A percentile compares a stretch with the other conserved stretches of the same genome.
Conservation (phyloP, 1,140 invertebrate genomes). For the Chlorops oryzae region DNA sequence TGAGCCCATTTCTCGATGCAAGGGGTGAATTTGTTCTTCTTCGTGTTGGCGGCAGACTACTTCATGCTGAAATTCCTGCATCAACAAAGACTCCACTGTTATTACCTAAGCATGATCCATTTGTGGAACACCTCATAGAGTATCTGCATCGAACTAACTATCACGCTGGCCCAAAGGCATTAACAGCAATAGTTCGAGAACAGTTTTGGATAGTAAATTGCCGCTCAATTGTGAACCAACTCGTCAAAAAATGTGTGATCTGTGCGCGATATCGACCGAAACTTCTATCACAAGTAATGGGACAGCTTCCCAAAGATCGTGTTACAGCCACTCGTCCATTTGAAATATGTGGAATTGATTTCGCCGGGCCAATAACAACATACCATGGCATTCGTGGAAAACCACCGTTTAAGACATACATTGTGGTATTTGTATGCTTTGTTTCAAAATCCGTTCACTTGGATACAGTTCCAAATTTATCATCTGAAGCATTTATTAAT, state of each 20-base stretch:
- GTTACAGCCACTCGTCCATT: neutral
- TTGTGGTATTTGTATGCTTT: conserved; percentile 16
- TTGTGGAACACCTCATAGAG: neutral
- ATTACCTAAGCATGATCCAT: conserved; percentile 4
- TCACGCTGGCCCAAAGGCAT: neutral
- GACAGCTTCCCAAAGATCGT: neutral
- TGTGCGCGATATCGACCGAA: neutral
- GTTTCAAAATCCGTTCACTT: too few species aligned
- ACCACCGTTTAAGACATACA: neutral
- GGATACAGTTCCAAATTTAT: too few species aligned
- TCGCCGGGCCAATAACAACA: neutral
- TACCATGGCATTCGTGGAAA: neutral
- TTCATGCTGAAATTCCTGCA: neutral
- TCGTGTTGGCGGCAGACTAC: conserved; percentile 1
- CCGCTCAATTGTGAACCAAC: neutral
- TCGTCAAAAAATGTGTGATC: neutral
- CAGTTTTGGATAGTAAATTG: neutral
- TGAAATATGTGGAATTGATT: neutral
- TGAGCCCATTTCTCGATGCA: neutral
- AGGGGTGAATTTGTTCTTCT: neutral
- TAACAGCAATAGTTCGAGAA: neutral
- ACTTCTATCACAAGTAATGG: neutral
- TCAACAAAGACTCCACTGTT: neutral
- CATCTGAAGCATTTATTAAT: too few species aligned
- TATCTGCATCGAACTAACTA: neutral